Evolutionary conservation across 2,797 vertebrate genomes (phyloP).

Genomic region (Megaceryle alcyon): DNA sequence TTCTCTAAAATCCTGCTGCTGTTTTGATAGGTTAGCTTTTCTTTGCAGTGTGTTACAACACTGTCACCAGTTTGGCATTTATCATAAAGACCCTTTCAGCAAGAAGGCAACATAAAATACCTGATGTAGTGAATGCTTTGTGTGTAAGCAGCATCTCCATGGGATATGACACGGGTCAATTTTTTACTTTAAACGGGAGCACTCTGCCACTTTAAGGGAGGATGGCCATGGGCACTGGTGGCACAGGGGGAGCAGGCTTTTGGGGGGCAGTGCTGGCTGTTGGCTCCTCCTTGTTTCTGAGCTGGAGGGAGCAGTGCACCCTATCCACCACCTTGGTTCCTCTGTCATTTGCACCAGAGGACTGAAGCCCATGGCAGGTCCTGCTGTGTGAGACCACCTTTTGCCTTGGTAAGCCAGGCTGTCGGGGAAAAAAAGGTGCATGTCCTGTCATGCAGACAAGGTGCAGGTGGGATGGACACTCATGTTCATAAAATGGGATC

Average conservation of each 20-base stretch:
- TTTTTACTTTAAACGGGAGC: background rate
- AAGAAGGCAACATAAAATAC: background rate
- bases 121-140: background rate
- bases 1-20: background rate
- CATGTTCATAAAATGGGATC: rapidly evolving
- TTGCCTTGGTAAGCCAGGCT: rapidly evolving
- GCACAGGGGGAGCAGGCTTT: rapidly evolving
- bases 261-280: background rate
- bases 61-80: rapidly evolving
- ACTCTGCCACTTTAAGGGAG: background rate
- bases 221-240: rapidly evolving
- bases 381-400: background rate
- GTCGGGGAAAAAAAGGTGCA: rapidly evolving
- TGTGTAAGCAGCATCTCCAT: rapidly evolving
- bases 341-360: too few relatives aligned
- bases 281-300: background rate
- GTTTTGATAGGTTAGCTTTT: background rate
- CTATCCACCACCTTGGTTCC: background rate
- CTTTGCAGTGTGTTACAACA: background rate
- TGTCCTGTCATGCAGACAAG: rapidly evolving
- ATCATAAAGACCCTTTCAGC: background rate
- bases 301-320: rapidly evolving
- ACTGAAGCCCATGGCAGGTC: rapidly evolving
- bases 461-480: rapidly evolving
- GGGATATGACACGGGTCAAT: rapidly evolving